Percentiles rank a stretch among this genome's conserved stretches.
Evolutionary conservation across 2,888 invertebrate species (phyloP).

Genomic region (Euplagia quadripunctaria): DNA sequence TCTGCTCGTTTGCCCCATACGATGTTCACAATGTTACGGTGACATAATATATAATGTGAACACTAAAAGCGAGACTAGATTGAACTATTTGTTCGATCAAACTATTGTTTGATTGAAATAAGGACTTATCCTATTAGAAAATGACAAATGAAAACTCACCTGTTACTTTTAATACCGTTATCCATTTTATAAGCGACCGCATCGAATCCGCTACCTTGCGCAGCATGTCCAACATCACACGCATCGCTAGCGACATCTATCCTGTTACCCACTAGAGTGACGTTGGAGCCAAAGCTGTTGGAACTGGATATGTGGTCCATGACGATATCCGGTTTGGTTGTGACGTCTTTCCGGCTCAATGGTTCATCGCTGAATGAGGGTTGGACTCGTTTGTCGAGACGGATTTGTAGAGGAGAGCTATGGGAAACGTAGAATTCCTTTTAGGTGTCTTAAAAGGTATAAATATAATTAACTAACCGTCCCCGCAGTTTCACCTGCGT

Average conservation of each 20-base stretch:
- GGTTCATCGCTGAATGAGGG: constrained; percentile 78
- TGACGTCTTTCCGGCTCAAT: constrained; percentile 65
- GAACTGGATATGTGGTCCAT: constrained; percentile 80
- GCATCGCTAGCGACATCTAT: constrained; percentile 90
- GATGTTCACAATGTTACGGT: too few species aligned
- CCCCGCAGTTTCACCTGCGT: too few species aligned
- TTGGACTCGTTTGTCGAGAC: constrained; percentile 72
- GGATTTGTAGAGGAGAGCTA: constrained; percentile 71
- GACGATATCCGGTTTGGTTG: constrained; percentile 60
- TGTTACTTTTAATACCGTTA: constrained; percentile 78
- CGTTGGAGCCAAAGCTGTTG: constrained; percentile 93
- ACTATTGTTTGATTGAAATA: too few species aligned
- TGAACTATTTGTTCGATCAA: not conserved
- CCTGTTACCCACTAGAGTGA: constrained; percentile 94
- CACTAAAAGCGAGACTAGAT: too few species aligned
- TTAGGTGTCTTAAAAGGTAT: too few species aligned
- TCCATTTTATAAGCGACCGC: constrained; percentile 90
- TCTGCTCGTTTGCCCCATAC: too few species aligned
- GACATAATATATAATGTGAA: too few species aligned
- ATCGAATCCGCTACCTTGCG: constrained; percentile 81
- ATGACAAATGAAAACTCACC: constrained; percentile 59
- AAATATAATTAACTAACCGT: too few species aligned
- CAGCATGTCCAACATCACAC: constrained; percentile 57
- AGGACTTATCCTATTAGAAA: too few species aligned
- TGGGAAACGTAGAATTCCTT: not conserved